Percentiles rank a stretch among this genome's conserved stretches.
Evolutionary conservation across 2,888 invertebrate species (phyloP).

Genomic region (Cryptocephalus primarius): DNA sequence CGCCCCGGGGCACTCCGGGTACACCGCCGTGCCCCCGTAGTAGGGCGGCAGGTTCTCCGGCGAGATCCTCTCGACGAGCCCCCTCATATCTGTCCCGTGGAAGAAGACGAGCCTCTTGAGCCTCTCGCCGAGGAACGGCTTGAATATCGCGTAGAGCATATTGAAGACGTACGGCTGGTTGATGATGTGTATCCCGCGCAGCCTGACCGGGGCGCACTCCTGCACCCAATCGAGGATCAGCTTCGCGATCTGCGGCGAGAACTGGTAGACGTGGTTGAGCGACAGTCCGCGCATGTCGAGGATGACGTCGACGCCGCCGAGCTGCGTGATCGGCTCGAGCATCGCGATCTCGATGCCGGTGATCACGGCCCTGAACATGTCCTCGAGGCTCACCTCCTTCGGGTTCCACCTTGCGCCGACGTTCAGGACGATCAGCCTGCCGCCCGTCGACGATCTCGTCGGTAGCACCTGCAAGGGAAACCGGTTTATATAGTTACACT

Average conservation of each 20-base stretch:
- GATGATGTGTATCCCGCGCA: constrained; percentile 80
- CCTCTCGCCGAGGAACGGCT: constrained; percentile 80
- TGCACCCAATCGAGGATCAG: constrained; percentile 64
- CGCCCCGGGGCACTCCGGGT: constrained; percentile 51
- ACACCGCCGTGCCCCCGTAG: constrained; percentile 57
- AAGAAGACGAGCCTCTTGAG: constrained; percentile 65
- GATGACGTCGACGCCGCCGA: constrained; percentile 62
- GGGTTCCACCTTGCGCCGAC: constrained; percentile 70
- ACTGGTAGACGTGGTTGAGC: constrained; percentile 60
- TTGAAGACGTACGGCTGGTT: constrained; percentile 82
- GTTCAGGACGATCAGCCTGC: constrained; percentile 58
- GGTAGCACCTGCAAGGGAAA: constrained; percentile 44
- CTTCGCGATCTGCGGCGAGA: constrained; percentile 67
- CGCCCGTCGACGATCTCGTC: constrained; percentile 53
- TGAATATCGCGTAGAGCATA: constrained; percentile 74
- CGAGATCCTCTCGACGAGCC: constrained; percentile 49
- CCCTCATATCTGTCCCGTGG: constrained; percentile 57
- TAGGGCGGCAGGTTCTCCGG: constrained; percentile 46
- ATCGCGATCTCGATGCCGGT: constrained; percentile 62
- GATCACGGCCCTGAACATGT: constrained; percentile 61
- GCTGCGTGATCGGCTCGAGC: constrained; percentile 68
- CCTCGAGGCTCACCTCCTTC: constrained; percentile 51
- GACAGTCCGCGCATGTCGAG: constrained; percentile 67
- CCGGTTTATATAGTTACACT: no score
- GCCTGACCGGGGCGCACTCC: constrained; percentile 71